Evolutionary conservation across 2,113 vertebrate species (phyloP).

Genomic region (Solea solea): DNA sequence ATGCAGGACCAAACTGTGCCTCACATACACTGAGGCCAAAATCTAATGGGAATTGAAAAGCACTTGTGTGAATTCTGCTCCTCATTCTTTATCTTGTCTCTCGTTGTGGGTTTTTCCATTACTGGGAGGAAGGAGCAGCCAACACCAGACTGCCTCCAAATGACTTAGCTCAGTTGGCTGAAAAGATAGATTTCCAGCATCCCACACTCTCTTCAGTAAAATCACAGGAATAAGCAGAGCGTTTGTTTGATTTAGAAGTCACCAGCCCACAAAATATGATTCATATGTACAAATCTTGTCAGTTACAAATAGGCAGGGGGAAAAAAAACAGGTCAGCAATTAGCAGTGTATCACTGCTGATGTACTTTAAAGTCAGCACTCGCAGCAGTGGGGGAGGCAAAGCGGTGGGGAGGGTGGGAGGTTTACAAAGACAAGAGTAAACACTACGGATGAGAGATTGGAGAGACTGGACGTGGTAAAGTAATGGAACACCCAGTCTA

Average conservation of each 20-base stretch:
- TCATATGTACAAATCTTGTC: constrained; percentile 16
- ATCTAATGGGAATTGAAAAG: constrained; percentile 46
- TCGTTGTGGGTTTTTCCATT: constrained; percentile 58
- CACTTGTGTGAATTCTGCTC: constrained; percentile 36
- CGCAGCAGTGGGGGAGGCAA: background rate
- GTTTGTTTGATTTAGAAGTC: constrained; percentile 50
- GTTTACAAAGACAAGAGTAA: constrained; percentile 4
- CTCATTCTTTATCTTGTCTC: constrained; percentile 59
- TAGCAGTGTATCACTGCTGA: constrained; percentile 8
- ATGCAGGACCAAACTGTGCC: constrained; percentile 14
- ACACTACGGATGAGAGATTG: constrained; percentile 26
- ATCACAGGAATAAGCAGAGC: constrained; percentile 34
- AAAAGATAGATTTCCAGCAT: constrained; percentile 52
- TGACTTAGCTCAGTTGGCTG: constrained; percentile 50
- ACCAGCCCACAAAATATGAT: constrained; percentile 34
- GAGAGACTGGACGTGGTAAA: constrained; percentile 12
- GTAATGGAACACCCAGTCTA: constrained; percentile 6
- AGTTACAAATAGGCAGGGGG: constrained; percentile 13
- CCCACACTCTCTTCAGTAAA: constrained; percentile 36
- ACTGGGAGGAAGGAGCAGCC: constrained; percentile 54
- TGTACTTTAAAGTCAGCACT: constrained; percentile 14
- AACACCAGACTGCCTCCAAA: constrained; percentile 54
- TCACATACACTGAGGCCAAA: background rate
- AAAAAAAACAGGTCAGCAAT: constrained; percentile 29
- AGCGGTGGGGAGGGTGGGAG: background rate